Conservation (phyloP, 2,797 vertebrate species). For the Rachycentron canadum region DNA sequence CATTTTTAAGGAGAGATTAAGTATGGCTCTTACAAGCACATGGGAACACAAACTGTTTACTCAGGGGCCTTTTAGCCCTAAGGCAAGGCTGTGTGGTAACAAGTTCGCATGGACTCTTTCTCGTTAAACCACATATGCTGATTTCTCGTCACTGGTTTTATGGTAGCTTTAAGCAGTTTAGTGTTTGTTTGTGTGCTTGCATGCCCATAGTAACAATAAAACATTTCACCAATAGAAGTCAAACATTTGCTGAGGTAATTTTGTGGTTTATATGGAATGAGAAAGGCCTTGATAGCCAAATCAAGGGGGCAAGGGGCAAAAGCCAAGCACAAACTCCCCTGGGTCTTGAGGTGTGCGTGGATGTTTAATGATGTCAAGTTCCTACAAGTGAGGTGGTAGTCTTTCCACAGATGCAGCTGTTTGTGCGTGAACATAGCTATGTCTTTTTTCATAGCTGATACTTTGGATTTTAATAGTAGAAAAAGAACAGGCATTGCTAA, state of each 20-base stretch:
- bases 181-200: not conserved
- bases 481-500: not conserved
- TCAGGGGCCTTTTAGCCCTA: not conserved
- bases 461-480: not conserved
- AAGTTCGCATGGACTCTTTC: not conserved
- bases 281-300: not conserved
- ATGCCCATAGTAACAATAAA: not conserved
- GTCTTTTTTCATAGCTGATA: not conserved
- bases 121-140: not conserved
- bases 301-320: not conserved
- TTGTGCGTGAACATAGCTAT: not conserved
- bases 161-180: not conserved
- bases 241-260: not conserved
- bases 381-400: not conserved
- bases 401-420: not conserved
- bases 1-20: slow-evolving; percentile 23
- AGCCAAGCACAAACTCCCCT: not conserved
- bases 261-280: not conserved
- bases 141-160: slow-evolving; percentile 7
- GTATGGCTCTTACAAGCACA: not conserved
- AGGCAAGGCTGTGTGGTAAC: not conserved
- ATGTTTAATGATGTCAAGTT: slow-evolving; percentile 7
- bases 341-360: not conserved
- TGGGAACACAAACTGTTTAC: slow-evolving; percentile 5
- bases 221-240: not conserved